Evolutionary conservation across 2,888 invertebrate genomes (phyloP).

Genomic region (Leucania comma): DNA sequence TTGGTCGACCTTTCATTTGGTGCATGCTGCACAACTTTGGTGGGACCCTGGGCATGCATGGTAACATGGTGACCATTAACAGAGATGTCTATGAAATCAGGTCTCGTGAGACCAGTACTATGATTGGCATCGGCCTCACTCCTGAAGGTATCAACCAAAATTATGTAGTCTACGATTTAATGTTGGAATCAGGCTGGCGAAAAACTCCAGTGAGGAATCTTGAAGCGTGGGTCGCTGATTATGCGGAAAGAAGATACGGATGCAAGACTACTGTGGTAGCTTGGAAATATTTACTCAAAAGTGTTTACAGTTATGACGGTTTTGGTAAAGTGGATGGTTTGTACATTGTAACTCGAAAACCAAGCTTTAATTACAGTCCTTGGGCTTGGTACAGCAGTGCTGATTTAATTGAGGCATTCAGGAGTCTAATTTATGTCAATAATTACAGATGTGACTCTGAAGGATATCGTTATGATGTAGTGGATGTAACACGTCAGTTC

Average conservation of each 20-base stretch:
- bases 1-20: constrained; percentile 98
- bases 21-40: constrained; percentile 99
- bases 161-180: constrained; percentile 97
- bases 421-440: constrained; percentile 74
- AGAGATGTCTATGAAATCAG: constrained; percentile 92
- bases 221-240: constrained; percentile 92
- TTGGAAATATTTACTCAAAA: constrained; percentile 92
- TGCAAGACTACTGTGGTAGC: constrained; percentile 90
- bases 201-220: constrained; percentile 91
- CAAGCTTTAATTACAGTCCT: constrained; percentile 92
- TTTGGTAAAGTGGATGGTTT: constrained; percentile 93
- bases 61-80: constrained; percentile 94
- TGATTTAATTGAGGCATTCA: constrained; percentile 90
- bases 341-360: constrained; percentile 92
- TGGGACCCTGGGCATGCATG: constrained; percentile 98
- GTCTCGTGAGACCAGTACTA: constrained; percentile 92
- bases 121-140: constrained; percentile 97
- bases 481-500: constrained; percentile 96
- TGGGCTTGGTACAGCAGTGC: constrained; percentile 94
- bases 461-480: constrained; percentile 94
- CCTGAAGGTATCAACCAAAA: constrained; percentile 99
- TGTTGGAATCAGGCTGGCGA: constrained; percentile 96
- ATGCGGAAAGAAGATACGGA: constrained; percentile 94
- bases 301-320: constrained; percentile 94
- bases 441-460: constrained; percentile 68